Percentiles rank a stretch among this genome's conserved stretches.
phyloP scores from a whole-genome alignment of 2,888 invertebrate genomes.

The Dastarcus helophoroides region DNA sequence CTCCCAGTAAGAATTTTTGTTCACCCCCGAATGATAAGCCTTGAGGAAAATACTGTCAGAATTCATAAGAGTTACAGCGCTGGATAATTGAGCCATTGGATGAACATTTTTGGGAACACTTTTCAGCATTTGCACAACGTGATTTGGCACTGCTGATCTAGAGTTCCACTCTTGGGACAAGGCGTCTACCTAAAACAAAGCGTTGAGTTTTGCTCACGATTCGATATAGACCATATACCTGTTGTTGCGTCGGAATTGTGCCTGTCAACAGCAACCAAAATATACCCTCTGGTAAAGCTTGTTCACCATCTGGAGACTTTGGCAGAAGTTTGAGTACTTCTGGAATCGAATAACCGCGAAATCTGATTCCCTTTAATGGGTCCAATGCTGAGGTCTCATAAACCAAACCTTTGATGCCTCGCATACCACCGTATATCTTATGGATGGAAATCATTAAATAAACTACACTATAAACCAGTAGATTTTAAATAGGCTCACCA shows the following conservation, averaged over 20 bases:
- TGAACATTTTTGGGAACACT: constrained; percentile 78
- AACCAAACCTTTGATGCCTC: constrained; percentile 83
- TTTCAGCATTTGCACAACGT: constrained; percentile 81
- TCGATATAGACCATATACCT: neutral
- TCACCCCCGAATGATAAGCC: constrained; percentile 77
- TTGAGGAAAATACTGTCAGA: constrained; percentile 81
- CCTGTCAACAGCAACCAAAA: constrained; percentile 85
- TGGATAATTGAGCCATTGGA: constrained; percentile 87
- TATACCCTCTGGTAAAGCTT: constrained; percentile 80
- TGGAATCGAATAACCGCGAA: constrained; percentile 83
- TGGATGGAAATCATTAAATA: no score
- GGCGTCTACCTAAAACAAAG: constrained; percentile 42
- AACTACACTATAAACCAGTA: no score
- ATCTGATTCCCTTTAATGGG: constrained; percentile 85
- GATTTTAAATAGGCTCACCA: no score
- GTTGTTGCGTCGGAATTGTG: constrained; percentile 51
- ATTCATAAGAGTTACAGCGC: constrained; percentile 80
- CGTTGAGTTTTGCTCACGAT: neutral
- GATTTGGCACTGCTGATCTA: constrained; percentile 74
- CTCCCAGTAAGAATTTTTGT: constrained; percentile 83
- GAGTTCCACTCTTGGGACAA: constrained; percentile 70
- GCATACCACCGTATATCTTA: constrained; percentile 90
- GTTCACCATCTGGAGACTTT: constrained; percentile 61
- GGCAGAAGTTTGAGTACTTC: constrained; percentile 78
- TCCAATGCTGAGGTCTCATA: constrained; percentile 92